Conservation (phyloP, 2,797 vertebrate species). For the Oreochromis mossambicus region DNA sequence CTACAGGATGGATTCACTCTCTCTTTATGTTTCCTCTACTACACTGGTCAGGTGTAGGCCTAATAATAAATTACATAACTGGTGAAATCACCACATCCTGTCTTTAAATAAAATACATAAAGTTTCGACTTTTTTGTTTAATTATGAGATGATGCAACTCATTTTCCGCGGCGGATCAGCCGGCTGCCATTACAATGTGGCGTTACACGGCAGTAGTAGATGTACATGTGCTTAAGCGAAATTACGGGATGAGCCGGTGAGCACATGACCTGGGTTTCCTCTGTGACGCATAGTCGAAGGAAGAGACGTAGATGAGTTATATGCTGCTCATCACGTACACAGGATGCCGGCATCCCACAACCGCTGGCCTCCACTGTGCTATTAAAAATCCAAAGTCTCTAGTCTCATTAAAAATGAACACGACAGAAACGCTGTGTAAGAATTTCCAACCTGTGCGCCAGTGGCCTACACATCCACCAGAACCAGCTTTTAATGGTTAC, state of each 20-base stretch:
- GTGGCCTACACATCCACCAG: not conserved
- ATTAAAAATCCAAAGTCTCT: not conserved
- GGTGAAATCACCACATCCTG: not conserved
- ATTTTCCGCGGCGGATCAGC: not conserved
- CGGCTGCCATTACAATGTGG: rapidly evolving
- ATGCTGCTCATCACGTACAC: constrained; percentile 86
- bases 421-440: not conserved
- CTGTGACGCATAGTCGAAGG: constrained; percentile 55
- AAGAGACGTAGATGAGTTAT: constrained; percentile 33
- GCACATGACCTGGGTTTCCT: constrained; percentile 58
- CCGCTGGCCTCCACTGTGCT: not conserved
- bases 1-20: not conserved
- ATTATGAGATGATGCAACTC: rapidly evolving
- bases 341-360: constrained; percentile 35
- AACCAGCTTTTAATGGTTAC: constrained; percentile 13
- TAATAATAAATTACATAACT: not conserved
- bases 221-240: not conserved
- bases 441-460: not conserved
- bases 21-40: not conserved
- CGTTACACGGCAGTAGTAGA: not conserved
- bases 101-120: not conserved
- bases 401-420: rapidly evolving
- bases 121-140: not conserved
- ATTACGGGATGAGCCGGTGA: not conserved
- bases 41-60: not conserved